Evolutionary conservation across 2,888 invertebrate species (phyloP), one percentile per base, ranked within the genome.

Genomic region (Campoletis raptor): DNA sequence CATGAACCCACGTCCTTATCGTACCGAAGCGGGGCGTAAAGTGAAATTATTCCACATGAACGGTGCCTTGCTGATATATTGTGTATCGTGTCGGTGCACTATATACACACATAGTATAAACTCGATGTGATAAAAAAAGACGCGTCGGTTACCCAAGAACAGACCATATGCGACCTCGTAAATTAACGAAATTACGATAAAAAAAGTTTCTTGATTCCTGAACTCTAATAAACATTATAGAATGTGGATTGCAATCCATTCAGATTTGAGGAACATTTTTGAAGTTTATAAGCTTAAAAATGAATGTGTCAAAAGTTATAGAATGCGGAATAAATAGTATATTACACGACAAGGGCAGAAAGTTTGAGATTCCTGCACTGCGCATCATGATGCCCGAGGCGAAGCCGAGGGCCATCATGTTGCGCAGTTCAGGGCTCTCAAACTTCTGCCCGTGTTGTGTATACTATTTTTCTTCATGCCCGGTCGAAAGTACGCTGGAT

Each of bases 31-130:
- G 82, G 86, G 48, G 88, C 89, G 93, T 91, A 93, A 93, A 93
- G 93, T 93, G 93, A 93, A 93, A 93, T 93, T 93, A 93, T 93
- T 93, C 91, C 91, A 91, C 90, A 90, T 91, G 90, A 92, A 89
- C 90, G 91, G 69, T 85, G 85, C 89, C 89, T 90, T 86, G 87
- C 88, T 90, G 92, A 92, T 92, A 89, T 74, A 78, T 84, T 45
- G 84, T 54, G 54, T 77, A 81, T 57, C 84, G 77, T 70, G 74
- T 45, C 36, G 61, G 66, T 24, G 36, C 30, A n/a, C 36, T 77
- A 15, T 82, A 67, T 72, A 70, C 45, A 74, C 37, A 67, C 64
- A 42, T 30, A n/a, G 18, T 21, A 54, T 36, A 21, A 15, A 36
- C 24, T 37, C 9, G 30, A 30, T 42, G 24, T 52, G n/a, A 45